A percentile compares a stretch with the other conserved stretches of the same genome.
Conservation (phyloP, 2,888 invertebrate genomes). For the Hydrotaea cyrtoneurina region DNA sequence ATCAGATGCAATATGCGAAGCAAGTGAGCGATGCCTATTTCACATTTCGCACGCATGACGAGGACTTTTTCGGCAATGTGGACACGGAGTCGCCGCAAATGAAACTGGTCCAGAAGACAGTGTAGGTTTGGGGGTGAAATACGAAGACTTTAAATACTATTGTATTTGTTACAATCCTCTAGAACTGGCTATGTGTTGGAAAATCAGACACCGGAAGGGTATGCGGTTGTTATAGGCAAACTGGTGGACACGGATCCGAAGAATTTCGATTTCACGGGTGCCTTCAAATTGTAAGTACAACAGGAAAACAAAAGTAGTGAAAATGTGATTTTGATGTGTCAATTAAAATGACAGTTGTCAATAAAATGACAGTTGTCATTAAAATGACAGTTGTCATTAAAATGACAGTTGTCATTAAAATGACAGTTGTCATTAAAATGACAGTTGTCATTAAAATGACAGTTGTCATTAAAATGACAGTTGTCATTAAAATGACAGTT, state of each 20-base stretch:
- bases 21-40: constrained; percentile 85
- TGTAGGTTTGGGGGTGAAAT: constrained; percentile 80
- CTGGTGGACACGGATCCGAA: constrained; percentile 83
- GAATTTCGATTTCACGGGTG: constrained; percentile 82
- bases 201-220: constrained; percentile 82
- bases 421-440: no score
- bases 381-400: no score
- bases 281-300: constrained; percentile 80
- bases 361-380: no score
- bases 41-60: constrained; percentile 85
- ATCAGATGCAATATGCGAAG: constrained; percentile 86
- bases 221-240: constrained; percentile 82
- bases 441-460: no score
- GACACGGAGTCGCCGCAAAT: constrained; percentile 82
- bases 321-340: no score
- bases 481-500: no score
- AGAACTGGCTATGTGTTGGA: constrained; percentile 81
- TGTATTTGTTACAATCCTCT: constrained; percentile 50
- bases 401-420: no score
- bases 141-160: background rate
- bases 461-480: no score
- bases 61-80: constrained; percentile 84
- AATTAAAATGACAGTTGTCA: no score
- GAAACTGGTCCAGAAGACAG: constrained; percentile 80
- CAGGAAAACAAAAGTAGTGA: background rate